Percentiles rank a stretch among this genome's conserved stretches.
These are phyloP conservation scores for Drosophila anomelani DNA, from an alignment of 2,888 invertebrate genomes.

Conservation along the genomic window DNA sequence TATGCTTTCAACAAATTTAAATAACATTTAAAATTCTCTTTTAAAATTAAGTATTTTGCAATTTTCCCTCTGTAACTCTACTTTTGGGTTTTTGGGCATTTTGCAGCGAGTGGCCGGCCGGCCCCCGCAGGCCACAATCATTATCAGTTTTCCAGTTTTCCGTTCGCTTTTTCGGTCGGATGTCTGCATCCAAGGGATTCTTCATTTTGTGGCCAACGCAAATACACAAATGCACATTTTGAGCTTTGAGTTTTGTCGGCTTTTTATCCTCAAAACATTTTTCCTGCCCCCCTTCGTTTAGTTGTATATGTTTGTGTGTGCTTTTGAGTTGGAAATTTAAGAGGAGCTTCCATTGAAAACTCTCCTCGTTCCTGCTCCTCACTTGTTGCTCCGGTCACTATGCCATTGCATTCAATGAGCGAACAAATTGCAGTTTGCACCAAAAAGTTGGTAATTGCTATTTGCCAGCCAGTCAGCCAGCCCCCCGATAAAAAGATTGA, in stretches of 20 bases:
- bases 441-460: slow-evolving; percentile 65
- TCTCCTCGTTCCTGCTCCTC: slow-evolving; percentile 3
- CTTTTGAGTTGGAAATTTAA: slow-evolving; percentile 24
- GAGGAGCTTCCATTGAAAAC: slow-evolving; percentile 3
- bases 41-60: neutral
- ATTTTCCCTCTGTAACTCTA: neutral
- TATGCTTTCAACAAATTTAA: neutral
- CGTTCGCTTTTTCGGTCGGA: slow-evolving; percentile 47
- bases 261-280: slow-evolving; percentile 25
- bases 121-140: slow-evolving; percentile 75
- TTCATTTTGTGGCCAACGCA: slow-evolving; percentile 45
- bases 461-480: slow-evolving; percentile 25
- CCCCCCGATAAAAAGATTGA: slow-evolving; percentile 35
- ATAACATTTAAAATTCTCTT: neutral
- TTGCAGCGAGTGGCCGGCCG: slow-evolving; percentile 44
- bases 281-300: neutral
- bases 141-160: slow-evolving; percentile 71
- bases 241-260: slow-evolving; percentile 37
- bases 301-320: neutral
- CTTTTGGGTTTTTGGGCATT: slow-evolving; percentile 20
- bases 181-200: slow-evolving; percentile 48
- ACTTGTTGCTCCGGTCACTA: slow-evolving; percentile 36
- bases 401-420: slow-evolving; percentile 48
- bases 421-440: slow-evolving; percentile 42
- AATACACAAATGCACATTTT: slow-evolving; percentile 44